Evolutionary conservation across 2,888 invertebrate genomes (phyloP).

Genomic region (Tetranychus truncatus): DNA sequence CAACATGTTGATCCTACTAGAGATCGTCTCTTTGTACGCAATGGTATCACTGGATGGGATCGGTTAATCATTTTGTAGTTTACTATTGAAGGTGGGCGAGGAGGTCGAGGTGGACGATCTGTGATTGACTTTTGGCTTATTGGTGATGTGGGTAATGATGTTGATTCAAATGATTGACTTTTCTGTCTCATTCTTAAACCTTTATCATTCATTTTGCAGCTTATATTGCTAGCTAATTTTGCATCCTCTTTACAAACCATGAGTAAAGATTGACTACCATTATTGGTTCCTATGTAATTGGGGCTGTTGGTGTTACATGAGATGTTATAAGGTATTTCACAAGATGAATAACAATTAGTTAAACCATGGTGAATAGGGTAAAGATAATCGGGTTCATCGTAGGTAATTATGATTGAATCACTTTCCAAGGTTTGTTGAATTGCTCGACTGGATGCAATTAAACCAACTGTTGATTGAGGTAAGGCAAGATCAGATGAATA

Average conservation of each 20-base stretch:
- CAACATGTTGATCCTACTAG: neutral
- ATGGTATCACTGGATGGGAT: neutral
- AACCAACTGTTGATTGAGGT: neutral
- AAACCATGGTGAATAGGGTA: neutral
- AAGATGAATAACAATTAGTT: neutral
- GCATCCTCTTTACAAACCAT: neutral
- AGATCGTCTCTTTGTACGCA: neutral
- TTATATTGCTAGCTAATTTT: neutral
- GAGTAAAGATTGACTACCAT: neutral
- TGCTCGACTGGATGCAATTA: neutral
- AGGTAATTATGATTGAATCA: slow-evolving; percentile 11
- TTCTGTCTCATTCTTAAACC: neutral
- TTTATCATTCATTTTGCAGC: neutral
- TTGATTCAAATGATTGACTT: neutral
- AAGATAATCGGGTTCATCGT: slow-evolving; percentile 7
- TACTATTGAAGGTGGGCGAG: neutral
- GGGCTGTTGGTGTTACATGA: too few species aligned
- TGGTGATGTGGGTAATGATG: neutral
- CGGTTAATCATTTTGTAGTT: neutral
- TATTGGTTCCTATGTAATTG: neutral
- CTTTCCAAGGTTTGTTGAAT: slow-evolving; percentile 6
- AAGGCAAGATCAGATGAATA: slow-evolving; percentile 20
- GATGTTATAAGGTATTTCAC: neutral
- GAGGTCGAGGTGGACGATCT: neutral
- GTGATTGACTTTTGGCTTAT: neutral